Conservation (phyloP, 2,113 vertebrate genomes). For the Argyrosomus japonicus region DNA sequence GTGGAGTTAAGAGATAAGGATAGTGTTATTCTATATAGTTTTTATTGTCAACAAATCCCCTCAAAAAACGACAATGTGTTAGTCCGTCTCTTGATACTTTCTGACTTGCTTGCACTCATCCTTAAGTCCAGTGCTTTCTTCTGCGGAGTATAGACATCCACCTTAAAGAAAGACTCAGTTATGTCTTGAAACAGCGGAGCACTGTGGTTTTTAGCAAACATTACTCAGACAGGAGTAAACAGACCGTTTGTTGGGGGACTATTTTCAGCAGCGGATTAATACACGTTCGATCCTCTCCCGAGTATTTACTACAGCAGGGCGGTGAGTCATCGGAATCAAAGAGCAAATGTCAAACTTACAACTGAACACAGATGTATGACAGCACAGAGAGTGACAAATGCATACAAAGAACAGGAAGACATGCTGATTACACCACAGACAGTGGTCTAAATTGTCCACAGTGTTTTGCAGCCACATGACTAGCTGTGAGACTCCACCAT, state of each 20-base stretch:
- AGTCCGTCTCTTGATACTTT: no score
- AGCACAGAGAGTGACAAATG: not conserved
- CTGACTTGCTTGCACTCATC: no score
- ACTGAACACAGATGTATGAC: not conserved
- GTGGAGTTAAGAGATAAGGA: not conserved
- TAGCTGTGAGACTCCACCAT: not conserved
- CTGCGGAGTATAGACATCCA: no score
- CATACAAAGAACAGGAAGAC: not conserved
- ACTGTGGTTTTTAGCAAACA: not conserved
- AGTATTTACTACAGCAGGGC: not conserved
- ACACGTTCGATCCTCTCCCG: not conserved
- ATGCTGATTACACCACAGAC: not conserved
- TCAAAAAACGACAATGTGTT: no score
- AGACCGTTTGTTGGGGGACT: not conserved
- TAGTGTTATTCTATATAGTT: not conserved
- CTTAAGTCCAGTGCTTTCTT: no score
- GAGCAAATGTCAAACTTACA: not conserved
- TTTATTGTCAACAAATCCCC: not conserved
- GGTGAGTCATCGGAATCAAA: not conserved
- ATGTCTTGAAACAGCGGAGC: not conserved
- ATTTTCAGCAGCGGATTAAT: conserved; percentile 9
- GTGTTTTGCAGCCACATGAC: conserved; percentile 5
- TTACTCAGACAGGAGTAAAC: not conserved
- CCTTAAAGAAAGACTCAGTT: not conserved
- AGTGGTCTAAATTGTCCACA: not conserved